Base-by-base conservation (phyloP, 1,140 invertebrate species). In the Bombus sibiricus region DNA sequence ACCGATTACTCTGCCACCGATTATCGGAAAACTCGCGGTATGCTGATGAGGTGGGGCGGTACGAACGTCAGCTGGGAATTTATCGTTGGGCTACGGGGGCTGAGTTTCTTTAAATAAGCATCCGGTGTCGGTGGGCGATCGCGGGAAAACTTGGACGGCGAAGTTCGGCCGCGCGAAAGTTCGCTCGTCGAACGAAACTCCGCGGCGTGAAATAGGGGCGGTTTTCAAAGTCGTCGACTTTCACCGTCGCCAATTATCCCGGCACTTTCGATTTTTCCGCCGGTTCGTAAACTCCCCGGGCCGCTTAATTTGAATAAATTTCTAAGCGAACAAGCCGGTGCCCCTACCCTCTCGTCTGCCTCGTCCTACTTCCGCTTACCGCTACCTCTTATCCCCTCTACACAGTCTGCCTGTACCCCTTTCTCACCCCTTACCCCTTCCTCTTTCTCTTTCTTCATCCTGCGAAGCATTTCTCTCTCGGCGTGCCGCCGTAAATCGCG, bases 271-370 rank as follows among this genome's bases (percentile, higher is more conserved):
- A 92, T 93, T 93, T 94, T 91, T 92, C 86, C 86, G 83, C 47
- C 79, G 87, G 85, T 82, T 76, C 85, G 81, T 83, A 86, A 89
- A 84, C 85, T 87, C 85, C 77, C 85, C 77, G 28, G 59, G 62
- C 78, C 74, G 86, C 87, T 91, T 93, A 93, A 94, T 94, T 94
- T 93, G 91, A 93, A 94, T 94, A 93, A 94, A 93, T 94, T 92
- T 92, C 80, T 84, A 89, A 93, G 92, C 90, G 88, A 92, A 62
- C 47, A 43, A 92, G 89, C 85, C 10, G 59, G 0, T 62, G 28
- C 28, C 59, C 64, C 15, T 62, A 62, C n/a, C 64, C 79, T 59
- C 68, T 62, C 22, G 25, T 25, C 57, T 32, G 1, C 13, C 76
- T 62, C 84, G 84, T 74, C 76, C 79, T 87, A 85, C 87, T 83